These are phyloP conservation scores for Sepiola atlantica DNA, from an alignment of 2,888 invertebrate genomes.

Conservation along the genomic window DNA sequence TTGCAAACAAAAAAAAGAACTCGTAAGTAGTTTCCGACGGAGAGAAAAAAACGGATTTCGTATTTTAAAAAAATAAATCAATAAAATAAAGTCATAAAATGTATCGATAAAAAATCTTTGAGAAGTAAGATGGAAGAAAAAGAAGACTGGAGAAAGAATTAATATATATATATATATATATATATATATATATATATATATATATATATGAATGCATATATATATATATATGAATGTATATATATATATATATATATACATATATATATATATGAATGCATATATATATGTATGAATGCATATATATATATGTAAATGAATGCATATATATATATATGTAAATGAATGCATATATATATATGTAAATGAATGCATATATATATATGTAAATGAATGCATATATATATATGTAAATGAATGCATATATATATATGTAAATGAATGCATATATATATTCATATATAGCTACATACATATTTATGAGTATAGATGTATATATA, in stretches of 20 bases:
- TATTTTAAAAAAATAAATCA: no score
- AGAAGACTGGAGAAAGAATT: background rate
- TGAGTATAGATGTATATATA: no score
- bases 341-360: no score
- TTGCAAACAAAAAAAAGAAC: background rate
- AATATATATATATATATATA: background rate
- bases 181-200: background rate
- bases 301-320: no score
- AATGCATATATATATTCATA: no score
- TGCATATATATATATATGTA: no score
- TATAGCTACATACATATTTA: no score
- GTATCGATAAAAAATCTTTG: background rate
- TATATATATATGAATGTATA: background rate
- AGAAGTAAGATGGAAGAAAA: background rate
- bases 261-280: background rate
- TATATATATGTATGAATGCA: background rate
- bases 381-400: no score
- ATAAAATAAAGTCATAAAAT: background rate
- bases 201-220: background rate
- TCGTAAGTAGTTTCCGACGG: background rate
- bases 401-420: no score
- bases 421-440: no score
- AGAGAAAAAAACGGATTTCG: background rate
- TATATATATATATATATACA: background rate
- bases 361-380: no score